Evolutionary conservation across 2,797 vertebrate species (phyloP).

Genomic region (Catamblyrhynchus diadema): DNA sequence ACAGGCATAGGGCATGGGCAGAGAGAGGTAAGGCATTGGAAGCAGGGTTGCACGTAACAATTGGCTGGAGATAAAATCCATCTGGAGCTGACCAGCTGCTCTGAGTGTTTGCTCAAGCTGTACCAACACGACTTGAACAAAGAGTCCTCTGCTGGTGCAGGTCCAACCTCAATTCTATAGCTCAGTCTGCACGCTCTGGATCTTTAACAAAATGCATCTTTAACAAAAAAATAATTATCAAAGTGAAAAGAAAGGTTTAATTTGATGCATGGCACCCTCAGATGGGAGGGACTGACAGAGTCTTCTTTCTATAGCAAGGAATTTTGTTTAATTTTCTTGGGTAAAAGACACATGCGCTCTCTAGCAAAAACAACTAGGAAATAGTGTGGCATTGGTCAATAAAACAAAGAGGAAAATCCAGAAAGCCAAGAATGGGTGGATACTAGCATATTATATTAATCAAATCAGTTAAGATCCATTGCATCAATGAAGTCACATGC

Average conservation of each 20-base stretch:
- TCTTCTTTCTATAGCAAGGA: constrained; percentile 13
- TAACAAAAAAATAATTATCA: constrained; percentile 50
- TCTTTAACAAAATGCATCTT: constrained; percentile 4
- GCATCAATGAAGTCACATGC: background rate
- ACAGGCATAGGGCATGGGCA: background rate
- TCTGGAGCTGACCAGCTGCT: constrained; percentile 33
- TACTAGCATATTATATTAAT: background rate
- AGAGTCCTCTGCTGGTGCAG: constrained; percentile 40
- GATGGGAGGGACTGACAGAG: background rate
- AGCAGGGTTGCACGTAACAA: background rate
- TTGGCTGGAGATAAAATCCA: constrained; percentile 47
- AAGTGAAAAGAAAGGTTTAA: constrained; percentile 46
- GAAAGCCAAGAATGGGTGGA: background rate
- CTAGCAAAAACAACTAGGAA: background rate
- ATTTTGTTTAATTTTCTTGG: constrained; percentile 11
- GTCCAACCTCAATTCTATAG: constrained; percentile 46
- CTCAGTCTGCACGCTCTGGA: background rate
- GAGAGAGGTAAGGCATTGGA: background rate
- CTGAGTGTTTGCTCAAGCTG: constrained; percentile 48
- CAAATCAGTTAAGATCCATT: background rate
- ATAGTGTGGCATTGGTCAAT: background rate
- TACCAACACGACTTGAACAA: constrained; percentile 47
- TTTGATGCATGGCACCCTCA: constrained; percentile 5
- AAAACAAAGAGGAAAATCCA: background rate
- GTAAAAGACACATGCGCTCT: background rate